Evolutionary conservation across 2,888 invertebrate species (phyloP), one percentile per base, ranked within the genome.

Genomic region (Rotaria socialis): DNA sequence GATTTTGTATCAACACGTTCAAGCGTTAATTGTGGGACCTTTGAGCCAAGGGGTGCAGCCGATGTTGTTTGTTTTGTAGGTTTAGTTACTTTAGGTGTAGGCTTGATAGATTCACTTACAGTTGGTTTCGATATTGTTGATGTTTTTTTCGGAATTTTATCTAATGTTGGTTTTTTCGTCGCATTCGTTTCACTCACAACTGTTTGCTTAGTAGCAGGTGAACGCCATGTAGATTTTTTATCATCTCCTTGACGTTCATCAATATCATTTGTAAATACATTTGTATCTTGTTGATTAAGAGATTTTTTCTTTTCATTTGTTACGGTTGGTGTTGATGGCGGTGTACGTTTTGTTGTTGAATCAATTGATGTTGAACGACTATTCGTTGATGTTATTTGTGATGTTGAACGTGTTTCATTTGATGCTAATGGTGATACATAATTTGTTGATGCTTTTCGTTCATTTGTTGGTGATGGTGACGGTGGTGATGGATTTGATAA

Each of bases 141-240:
- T 47, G 75, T 6, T 80, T 80, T 80, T n/a, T 80, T 80, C 6
- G 80, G 80, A 24, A 80, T 80, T 80, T 80, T 80, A n/a, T 80
- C 80, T n/a, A 80, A 47, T 80, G 80, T 80, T n/a, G 43, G 80
- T 47, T 80, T 80, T 80, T 80, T 80, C 4, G 24, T 24, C 2
- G 11, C 24, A 43, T 22, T 47, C 3, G 43, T 24, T 14, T 47
- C 47, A 80, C 11, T 47, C 4, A n/a, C 24, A n/a, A 16, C n/a
- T 80, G 80, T 47, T 47, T 43, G 80, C 47, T 80, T 80, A n/a
- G 80, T 47, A 10, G 47, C 11, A 11, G 80, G 80, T n/a, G 80
- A 8, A 47, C 80, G 80, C 80, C 80, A 80, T 14, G 80, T n/a
- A 8, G 80, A 80, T 47, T 80, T 47, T 47, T 80, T 80, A 11